These are phyloP conservation scores for Columba livia DNA, from an alignment of 2,113 vertebrate species.

Conservation along the genomic window DNA sequence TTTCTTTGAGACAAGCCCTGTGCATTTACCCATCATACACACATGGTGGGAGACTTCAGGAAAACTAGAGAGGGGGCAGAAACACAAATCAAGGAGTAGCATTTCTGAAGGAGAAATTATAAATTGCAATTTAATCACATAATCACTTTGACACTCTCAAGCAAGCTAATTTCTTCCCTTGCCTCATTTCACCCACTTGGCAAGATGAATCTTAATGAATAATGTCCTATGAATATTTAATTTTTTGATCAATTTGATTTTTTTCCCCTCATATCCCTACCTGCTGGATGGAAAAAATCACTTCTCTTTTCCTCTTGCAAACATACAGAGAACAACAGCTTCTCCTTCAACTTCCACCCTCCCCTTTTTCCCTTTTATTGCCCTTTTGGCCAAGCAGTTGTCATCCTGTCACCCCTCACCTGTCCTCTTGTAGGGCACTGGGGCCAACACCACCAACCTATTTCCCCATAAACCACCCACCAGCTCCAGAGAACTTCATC, in stretches of 20 bases:
- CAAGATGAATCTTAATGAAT: conserved; percentile 86
- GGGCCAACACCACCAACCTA: accelerated
- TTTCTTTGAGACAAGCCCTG: not conserved
- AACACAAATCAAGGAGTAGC: conserved; percentile 79
- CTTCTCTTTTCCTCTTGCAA: not conserved
- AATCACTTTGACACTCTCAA: conserved; percentile 88
- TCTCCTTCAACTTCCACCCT: not conserved
- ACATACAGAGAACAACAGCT: not conserved
- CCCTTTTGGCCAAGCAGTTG: not conserved
- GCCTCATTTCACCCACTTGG: conserved; percentile 83
- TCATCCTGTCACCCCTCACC: accelerated
- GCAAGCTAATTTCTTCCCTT: conserved; percentile 85
- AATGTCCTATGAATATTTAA: conserved; percentile 86
- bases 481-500: not conserved
- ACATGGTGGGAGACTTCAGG: not conserved
- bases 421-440: not conserved
- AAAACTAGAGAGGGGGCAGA: conserved; percentile 42
- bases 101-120: conserved; percentile 82
- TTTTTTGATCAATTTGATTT: conserved; percentile 79
- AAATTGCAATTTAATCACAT: conserved; percentile 87
- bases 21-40: not conserved
- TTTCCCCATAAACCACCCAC: not conserved
- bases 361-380: too few relatives aligned
- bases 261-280: conserved; percentile 71
- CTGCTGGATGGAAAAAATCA: conserved; percentile 70